Evolutionary conservation across 2,888 invertebrate species (phyloP).

Genomic region (Nomada hirtipes): DNA sequence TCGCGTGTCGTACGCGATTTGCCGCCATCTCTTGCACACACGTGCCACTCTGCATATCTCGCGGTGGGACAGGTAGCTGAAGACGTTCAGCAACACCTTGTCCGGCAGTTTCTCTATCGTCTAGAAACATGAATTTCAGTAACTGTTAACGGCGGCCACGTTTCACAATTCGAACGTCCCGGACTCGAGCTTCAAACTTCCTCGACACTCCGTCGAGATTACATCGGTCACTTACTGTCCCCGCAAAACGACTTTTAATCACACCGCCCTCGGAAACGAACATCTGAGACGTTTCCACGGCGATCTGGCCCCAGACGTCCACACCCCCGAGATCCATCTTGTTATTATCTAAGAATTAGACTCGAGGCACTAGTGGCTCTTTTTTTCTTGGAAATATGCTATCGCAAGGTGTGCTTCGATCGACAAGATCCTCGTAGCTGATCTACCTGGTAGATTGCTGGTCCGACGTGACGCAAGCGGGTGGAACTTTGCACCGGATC

Average conservation of each 20-base stretch:
- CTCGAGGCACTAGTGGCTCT: not conserved
- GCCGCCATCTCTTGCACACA: slow-evolving; percentile 98
- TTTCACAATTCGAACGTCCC: not conserved
- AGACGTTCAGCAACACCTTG: slow-evolving; percentile 96
- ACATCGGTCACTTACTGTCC: slow-evolving; percentile 88
- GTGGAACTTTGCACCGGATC: not conserved
- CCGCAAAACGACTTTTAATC: slow-evolving; percentile 92
- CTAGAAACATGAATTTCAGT: slow-evolving; percentile 85
- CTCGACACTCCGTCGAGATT: not conserved
- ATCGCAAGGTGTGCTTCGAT: not conserved
- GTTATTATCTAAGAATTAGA: slow-evolving; percentile 24
- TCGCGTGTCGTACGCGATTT: slow-evolving; percentile 96
- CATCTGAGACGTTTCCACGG: slow-evolving; percentile 94
- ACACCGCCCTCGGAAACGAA: slow-evolving; percentile 93
- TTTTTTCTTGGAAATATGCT: not conserved
- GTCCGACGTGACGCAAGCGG: not conserved
- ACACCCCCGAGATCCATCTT: slow-evolving; percentile 89
- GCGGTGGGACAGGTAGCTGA: slow-evolving; percentile 96
- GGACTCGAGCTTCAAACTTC: not conserved
- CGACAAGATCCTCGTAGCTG: not conserved
- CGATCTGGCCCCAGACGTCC: slow-evolving; percentile 95
- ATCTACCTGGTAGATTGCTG: not conserved
- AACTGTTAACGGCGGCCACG: not conserved
- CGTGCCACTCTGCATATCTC: slow-evolving; percentile 97
- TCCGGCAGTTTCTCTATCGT: slow-evolving; percentile 98